Evolutionary conservation across 2,113 vertebrate genomes (phyloP), one percentile per base, ranked within the genome.

Genomic region (Charina bottae): DNA sequence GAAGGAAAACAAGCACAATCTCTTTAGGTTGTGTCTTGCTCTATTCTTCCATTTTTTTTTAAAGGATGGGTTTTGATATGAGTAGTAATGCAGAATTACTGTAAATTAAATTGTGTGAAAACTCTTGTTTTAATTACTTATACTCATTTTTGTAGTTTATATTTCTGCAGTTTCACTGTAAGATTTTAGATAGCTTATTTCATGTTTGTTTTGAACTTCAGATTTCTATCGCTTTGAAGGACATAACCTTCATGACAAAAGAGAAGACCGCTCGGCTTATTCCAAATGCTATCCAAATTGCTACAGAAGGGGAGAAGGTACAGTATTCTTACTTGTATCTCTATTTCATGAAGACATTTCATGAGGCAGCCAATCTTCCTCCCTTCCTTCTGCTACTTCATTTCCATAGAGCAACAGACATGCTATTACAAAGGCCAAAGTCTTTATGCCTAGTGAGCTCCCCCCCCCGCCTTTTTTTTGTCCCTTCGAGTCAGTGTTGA

Each of bases 201-300:
- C 92, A 90, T 95, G 46, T 93, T 93, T 95, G 24, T 96, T 93
- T 92, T 88, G 56, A 62, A 92, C 21, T 92, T 89, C 94, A 99
- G 99, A 98, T 99, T 94, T 97, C 96, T 83, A 94, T 99, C 93
- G 96, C 96, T 64, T 98, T 99, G 92, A 98, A 98, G 96, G 98
- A 98, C 91, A 97, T 99, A 94, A 97, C 94, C 13, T 96, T 97
- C 62, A 97, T 99, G 97, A 98, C 97, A 59, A 98, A 98, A 95
- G 99, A 99, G 96, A 99, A 99, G 96, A 99, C 98, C 0, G 99
- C 98, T 90, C 98, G 97, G 33, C 97, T 98, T 92, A 99, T 99
- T 94, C 99, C 98, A 95, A 99, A 99, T 87, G 98, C 99, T 92
- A 99, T 99, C 95, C 98, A 99, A 97, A 97, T 99, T 94, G 96